Evolutionary conservation across 2,113 vertebrate species (phyloP), one percentile per base, ranked within the genome.

Genomic region (Noctilio leporinus): DNA sequence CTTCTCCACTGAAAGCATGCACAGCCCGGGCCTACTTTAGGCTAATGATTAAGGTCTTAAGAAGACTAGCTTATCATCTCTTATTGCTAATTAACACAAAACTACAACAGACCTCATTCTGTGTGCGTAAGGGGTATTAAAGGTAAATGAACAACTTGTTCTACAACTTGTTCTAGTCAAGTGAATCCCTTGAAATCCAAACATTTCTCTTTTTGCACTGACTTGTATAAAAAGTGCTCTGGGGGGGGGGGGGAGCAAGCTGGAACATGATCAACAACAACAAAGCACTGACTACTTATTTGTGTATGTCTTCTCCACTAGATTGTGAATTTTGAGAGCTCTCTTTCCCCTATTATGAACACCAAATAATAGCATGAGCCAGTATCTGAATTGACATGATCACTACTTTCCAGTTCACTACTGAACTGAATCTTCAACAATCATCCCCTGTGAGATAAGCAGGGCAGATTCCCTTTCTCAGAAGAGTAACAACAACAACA

Each of bases 141-240:
- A 19, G 38, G 19, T 55, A 95, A 84, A 64, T 78, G 30, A 28
- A 95, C 70, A 93, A 85, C 33, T n/a, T 76, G 22, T 45, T 77
- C 78, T 51, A 95, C 70, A 93, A 85, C 33, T n/a, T 76, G 22
- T 45, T 77, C 78, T 51, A 95, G 51, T 14, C 35, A 95, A 91
- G 81, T 55, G 15, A 53, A n/a, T 78, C 14, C 35, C 70, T 12
- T 89, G 43, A 78, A 22, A 89, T 51, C 12, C 89, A 30, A 65
- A 67, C 11, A 76, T 43, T 83, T 83, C 67, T 92, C 49, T 82
- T 91, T 81, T 62, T 76, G 67, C 12, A 87, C 10, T 72, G 43
- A 70, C 35, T 38, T 72, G 33, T 55, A 17, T 28, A 64, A 67
- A 89, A 78, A 70, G 10, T 89, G 35, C 47, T 62, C 59, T 47